Evolutionary conservation across 1,140 invertebrate species (phyloP).

Genomic region (Eubasilissa regina): DNA sequence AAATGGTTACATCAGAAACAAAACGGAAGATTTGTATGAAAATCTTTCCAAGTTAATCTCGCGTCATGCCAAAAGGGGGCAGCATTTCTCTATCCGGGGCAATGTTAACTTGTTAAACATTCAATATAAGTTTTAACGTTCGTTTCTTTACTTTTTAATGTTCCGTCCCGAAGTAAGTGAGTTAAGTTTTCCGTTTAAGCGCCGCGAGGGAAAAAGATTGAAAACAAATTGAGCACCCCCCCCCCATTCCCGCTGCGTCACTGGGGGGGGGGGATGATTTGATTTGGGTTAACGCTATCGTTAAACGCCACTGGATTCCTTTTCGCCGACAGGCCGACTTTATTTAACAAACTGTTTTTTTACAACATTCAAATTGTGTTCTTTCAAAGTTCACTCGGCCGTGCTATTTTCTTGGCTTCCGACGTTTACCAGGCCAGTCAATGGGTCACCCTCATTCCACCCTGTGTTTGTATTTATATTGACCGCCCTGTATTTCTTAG

Average conservation of each 20-base stretch:
- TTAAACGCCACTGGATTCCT: constrained; percentile 50
- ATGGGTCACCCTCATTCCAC: not conserved
- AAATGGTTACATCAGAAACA: too few species aligned
- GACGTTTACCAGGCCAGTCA: not conserved
- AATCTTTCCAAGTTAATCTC: too few species aligned
- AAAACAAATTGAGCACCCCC: constrained; percentile 55
- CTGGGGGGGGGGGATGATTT: constrained; percentile 39
- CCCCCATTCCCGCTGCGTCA: not conserved
- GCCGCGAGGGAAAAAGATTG: constrained; percentile 53
- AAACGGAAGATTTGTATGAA: too few species aligned
- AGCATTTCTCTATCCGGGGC: not conserved
- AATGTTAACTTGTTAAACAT: constrained; percentile 54
- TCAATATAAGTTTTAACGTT: constrained; percentile 53
- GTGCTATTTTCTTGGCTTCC: not conserved
- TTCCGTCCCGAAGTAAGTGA: constrained; percentile 52
- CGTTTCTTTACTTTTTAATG: constrained; percentile 50
- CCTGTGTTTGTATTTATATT: not conserved
- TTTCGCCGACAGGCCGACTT: constrained; percentile 50
- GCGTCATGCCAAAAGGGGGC: not conserved
- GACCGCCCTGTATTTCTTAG: not conserved
- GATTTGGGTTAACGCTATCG: constrained; percentile 56
- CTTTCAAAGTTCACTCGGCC: not conserved
- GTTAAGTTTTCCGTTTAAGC: constrained; percentile 52
- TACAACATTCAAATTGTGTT: constrained; percentile 32
- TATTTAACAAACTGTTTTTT: constrained; percentile 46